Conservation (phyloP, 2,797 vertebrate species). For the Rhabdomys pumilio region DNA sequence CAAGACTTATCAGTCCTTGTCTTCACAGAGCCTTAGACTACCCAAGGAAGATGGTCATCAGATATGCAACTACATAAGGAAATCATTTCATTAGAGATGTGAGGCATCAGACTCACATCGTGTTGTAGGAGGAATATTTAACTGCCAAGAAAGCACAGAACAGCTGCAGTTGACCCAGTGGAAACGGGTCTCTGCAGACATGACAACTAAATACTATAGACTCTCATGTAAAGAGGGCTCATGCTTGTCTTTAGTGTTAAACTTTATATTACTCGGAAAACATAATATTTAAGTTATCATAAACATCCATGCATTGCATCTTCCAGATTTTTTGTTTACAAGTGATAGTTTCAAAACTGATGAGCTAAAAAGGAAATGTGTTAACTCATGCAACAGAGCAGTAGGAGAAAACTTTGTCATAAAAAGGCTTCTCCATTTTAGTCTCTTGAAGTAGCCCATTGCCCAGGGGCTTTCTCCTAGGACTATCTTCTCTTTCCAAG, state of each 20-base stretch:
- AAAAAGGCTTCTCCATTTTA: neutral
- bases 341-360: neutral
- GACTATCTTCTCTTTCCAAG: neutral
- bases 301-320: neutral
- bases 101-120: neutral
- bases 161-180: neutral
- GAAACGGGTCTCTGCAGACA: neutral
- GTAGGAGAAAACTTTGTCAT: neutral
- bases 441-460: neutral
- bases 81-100: neutral
- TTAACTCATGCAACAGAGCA: neutral
- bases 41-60: neutral
- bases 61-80: neutral
- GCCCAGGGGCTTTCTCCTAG: neutral
- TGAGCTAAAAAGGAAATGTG: neutral
- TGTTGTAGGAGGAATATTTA: neutral
- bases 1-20: neutral
- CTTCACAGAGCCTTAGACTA: neutral
- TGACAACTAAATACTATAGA: neutral
- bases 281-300: neutral
- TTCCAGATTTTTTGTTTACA: slow-evolving; percentile 18
- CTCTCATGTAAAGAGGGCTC: neutral
- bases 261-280: neutral
- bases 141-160: neutral
- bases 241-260: neutral